Percentiles rank a stretch among this genome's conserved stretches.
phyloP scores from a whole-genome alignment of 2,797 vertebrate species.

The Alosa sapidissima region DNA sequence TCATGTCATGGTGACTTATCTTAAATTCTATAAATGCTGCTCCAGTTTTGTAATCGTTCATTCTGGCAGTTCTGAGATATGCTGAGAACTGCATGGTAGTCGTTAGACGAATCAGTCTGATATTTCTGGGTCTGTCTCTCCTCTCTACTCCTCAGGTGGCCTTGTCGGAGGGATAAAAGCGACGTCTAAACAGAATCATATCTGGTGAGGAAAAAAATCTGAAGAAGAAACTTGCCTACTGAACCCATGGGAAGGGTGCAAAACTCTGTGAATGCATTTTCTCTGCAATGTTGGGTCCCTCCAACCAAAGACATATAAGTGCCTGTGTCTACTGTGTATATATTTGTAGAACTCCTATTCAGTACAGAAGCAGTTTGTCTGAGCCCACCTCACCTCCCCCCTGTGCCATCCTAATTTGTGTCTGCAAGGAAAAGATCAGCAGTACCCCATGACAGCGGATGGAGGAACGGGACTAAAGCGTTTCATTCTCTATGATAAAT shows the following conservation, averaged over 20 bases:
- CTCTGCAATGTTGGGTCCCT: constrained; percentile 95
- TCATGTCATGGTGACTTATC: not conserved
- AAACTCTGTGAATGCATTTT: constrained; percentile 85
- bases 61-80: not conserved
- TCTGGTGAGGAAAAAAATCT: constrained; percentile 53
- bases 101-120: not conserved
- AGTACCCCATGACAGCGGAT: constrained; percentile 15
- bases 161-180: constrained; percentile 88
- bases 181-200: constrained; percentile 62
- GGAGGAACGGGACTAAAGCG: not conserved
- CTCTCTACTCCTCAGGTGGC: constrained; percentile 79
- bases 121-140: constrained; percentile 29
- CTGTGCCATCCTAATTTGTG: constrained; percentile 45
- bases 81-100: not conserved
- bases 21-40: not conserved
- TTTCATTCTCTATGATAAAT: constrained; percentile 13
- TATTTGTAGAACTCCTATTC: constrained; percentile 83
- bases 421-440: constrained; percentile 11
- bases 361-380: constrained; percentile 71
- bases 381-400: constrained; percentile 51
- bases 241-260: constrained; percentile 82
- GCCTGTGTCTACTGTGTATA: constrained; percentile 99
- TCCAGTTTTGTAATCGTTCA: not conserved
- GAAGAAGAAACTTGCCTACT: constrained; percentile 79
- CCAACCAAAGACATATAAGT: constrained; percentile 99